Evolutionary conservation across 2,888 invertebrate genomes (phyloP), one percentile per base, ranked within the genome.

Genomic region (Spialia ferax): DNA sequence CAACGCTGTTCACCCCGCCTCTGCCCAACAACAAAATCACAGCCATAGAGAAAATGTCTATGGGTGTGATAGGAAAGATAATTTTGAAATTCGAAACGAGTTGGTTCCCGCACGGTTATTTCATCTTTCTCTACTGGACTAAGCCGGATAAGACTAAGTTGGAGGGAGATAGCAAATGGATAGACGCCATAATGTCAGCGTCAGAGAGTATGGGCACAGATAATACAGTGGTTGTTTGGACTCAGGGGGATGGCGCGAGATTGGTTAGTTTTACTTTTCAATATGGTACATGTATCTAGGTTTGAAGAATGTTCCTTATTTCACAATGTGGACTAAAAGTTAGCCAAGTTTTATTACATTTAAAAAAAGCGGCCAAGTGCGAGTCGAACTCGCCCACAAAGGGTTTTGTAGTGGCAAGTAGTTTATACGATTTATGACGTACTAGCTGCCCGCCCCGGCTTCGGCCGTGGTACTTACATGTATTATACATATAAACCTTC

Each of bases 21-120:
- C 80, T 96, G 20, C 94, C 95, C 0, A 70, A 79, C 10, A 77
- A 79, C 8, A 96, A 96, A 84, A 77, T 88, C 5, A 84, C 84
- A 42, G 93, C 94, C 10, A 95, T 96, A 63, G 77, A 95, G 84
- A 88, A 88, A 57, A 79, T 96, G 59, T 94, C 94, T 0, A 95
- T 96, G 75, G 97, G 96, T 1, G 91, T 94, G 1, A 95, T 96
- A 1, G 94, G 95, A 71, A 97, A 97, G 86, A 94, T 97, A 45
- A 94, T 95, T 69, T 75, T 97, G 1, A 88, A 94, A 64, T 97
- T 96, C 82, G 90, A 95, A 0, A 77, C 87, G 6, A 87, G 89
- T 7, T 96, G 96, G 95, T 96, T 96, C 96, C 86, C 90, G 0
- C 79, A 42, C n/a, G n/a, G n/a, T n/a, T n/a, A n/a, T n/a, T n/a